Conservation (phyloP, 2,797 vertebrate genomes). For the Vireo griseus region DNA sequence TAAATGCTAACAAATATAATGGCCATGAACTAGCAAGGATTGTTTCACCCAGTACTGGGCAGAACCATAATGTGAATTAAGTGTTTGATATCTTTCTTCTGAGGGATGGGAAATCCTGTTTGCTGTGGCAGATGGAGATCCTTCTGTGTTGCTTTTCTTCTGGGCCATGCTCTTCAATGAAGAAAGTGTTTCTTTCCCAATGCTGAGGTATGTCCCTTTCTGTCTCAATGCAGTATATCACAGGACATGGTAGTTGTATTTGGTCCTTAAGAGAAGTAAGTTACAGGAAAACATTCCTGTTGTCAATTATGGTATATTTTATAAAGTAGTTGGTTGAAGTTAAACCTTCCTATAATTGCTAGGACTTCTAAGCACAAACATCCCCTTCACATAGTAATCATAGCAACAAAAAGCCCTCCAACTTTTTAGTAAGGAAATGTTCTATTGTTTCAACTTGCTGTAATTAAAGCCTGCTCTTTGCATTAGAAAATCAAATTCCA, state of each 20-base stretch:
- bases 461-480: conserved; percentile 29
- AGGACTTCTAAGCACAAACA: background rate
- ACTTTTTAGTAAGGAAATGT: conserved; percentile 11
- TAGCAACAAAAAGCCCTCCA: background rate
- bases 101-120: background rate
- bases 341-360: background rate
- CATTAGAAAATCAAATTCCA: conserved; percentile 31
- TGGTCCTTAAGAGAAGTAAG: background rate
- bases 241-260: background rate
- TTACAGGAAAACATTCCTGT: background rate
- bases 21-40: background rate
- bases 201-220: background rate
- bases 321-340: background rate
- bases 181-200: background rate
- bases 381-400: background rate
- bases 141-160: background rate
- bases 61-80: background rate
- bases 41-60: background rate
- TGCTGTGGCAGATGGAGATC: background rate
- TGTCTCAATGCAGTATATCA: background rate
- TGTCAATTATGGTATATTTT: background rate
- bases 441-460: conserved; percentile 19
- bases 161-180: background rate
- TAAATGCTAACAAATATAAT: background rate
- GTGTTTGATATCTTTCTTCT: background rate